Conservation (phyloP, 2,888 invertebrate genomes). For the Parelbella ahira region DNA sequence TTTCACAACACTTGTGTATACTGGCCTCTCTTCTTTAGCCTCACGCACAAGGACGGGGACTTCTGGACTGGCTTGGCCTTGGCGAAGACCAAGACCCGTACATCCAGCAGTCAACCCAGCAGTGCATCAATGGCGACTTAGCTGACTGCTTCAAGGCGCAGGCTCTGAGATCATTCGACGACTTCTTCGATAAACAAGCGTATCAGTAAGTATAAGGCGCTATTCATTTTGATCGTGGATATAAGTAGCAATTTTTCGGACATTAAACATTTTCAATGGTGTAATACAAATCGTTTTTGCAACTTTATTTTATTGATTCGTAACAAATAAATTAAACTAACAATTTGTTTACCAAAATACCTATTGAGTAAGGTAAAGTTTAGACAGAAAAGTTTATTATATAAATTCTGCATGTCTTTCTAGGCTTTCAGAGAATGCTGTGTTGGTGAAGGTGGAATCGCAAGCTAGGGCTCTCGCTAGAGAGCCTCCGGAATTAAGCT, state of each 20-base stretch:
- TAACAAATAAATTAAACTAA: too few relatives aligned
- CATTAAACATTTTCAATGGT: too few relatives aligned
- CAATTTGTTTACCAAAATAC: too few relatives aligned
- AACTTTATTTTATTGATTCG: too few relatives aligned
- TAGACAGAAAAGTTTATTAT: too few relatives aligned
- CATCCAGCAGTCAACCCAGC: slow-evolving; percentile 85
- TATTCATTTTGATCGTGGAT: too few relatives aligned
- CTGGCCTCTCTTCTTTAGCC: slow-evolving; percentile 42
- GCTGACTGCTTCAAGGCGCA: slow-evolving; percentile 92
- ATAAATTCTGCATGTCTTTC: too few relatives aligned
- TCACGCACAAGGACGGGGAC: slow-evolving; percentile 83
- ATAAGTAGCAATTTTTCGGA: too few relatives aligned
- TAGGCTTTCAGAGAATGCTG: slow-evolving; percentile 85
- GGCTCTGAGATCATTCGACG: slow-evolving; percentile 87
- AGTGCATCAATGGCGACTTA: slow-evolving; percentile 89
- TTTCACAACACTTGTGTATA: too few relatives aligned
- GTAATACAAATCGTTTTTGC: too few relatives aligned
- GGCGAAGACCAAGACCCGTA: slow-evolving; percentile 91
- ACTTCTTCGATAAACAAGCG: slow-evolving; percentile 86
- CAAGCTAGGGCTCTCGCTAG: slow-evolving; percentile 85
- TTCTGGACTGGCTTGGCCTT: slow-evolving; percentile 90
- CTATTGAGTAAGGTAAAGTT: too few relatives aligned
- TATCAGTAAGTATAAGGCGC: slow-evolving; percentile 69
- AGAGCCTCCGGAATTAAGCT: slow-evolving; percentile 87
- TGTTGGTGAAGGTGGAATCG: slow-evolving; percentile 84